Percentiles rank a stretch among this genome's conserved stretches.
phyloP scores from a whole-genome alignment of 2,888 invertebrate species.

The Brachyptera putata region DNA sequence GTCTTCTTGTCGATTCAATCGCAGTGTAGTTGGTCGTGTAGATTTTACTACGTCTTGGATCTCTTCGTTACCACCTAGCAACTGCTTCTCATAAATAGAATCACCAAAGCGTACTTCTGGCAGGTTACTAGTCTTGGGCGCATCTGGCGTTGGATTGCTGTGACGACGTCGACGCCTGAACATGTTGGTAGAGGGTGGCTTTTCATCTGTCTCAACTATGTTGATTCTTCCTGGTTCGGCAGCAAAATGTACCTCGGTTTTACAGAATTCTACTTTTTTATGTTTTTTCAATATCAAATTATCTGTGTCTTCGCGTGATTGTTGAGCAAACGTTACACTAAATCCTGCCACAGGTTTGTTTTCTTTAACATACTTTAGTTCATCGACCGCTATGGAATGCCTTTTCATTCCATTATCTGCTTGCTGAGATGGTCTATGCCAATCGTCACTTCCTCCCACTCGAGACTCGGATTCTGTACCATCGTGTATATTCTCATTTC shows the following conservation, averaged over 20 bases:
- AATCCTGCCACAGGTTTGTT: neutral
- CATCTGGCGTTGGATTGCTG: neutral
- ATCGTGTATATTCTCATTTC: too few relatives aligned
- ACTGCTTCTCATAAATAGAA: constrained; percentile 47
- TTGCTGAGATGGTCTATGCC: neutral
- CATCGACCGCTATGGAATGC: constrained; percentile 57
- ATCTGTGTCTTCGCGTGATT: constrained; percentile 36
- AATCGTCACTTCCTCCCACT: constrained; percentile 2
- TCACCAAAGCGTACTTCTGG: constrained; percentile 57
- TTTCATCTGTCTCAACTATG: constrained; percentile 82
- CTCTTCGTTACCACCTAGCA: constrained; percentile 39
- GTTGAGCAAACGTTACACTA: constrained; percentile 8
- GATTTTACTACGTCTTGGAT: neutral
- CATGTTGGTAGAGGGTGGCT: constrained; percentile 79
- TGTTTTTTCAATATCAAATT: constrained; percentile 46
- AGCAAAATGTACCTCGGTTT: constrained; percentile 84
- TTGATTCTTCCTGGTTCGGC: constrained; percentile 81
- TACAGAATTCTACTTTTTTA: constrained; percentile 81
- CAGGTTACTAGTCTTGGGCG: neutral
- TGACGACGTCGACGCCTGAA: constrained; percentile 62
- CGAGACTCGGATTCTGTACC: too few relatives aligned
- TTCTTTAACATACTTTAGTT: constrained; percentile 35
- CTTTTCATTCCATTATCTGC: constrained; percentile 44
- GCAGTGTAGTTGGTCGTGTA: constrained; percentile 32
- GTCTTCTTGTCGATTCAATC: constrained; percentile 30